Conservation (phyloP, 1,140 invertebrate genomes). For the Metaphire vulgaris region DNA sequence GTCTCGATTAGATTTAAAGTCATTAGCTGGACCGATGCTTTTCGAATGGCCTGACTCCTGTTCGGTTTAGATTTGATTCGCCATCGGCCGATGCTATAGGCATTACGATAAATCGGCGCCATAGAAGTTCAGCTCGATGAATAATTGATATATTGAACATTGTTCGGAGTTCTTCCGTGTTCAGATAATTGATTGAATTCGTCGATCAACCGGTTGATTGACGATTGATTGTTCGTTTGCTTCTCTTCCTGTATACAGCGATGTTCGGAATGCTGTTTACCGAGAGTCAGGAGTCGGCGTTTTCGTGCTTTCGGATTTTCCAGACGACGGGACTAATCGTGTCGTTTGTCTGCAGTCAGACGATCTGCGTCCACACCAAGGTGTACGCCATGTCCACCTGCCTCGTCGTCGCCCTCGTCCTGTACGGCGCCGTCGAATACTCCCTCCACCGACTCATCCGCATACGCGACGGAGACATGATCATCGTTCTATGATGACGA, state of each 20-base stretch:
- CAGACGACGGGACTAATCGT: slow-evolving; percentile 47
- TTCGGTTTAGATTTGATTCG: too few relatives aligned
- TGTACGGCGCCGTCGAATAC: slow-evolving; percentile 47
- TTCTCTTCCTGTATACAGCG: slow-evolving; percentile 37
- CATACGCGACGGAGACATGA: neutral
- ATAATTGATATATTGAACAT: too few relatives aligned
- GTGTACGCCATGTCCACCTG: slow-evolving; percentile 39
- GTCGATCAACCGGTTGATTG: too few relatives aligned
- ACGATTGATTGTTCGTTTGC: too few relatives aligned
- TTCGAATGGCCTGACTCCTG: too few relatives aligned
- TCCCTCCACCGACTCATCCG: slow-evolving; percentile 35
- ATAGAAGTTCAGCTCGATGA: too few relatives aligned
- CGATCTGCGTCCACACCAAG: slow-evolving; percentile 48
- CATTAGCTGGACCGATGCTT: too few relatives aligned
- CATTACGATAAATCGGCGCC: too few relatives aligned
- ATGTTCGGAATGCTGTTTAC: slow-evolving; percentile 47
- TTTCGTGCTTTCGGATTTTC: slow-evolving; percentile 48
- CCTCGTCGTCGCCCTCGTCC: slow-evolving; percentile 36
- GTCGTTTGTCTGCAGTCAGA: slow-evolving; percentile 49
- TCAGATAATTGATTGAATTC: too few relatives aligned
- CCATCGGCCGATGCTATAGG: too few relatives aligned
- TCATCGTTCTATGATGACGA: neutral
- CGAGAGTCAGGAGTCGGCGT: slow-evolving; percentile 47
- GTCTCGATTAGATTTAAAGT: too few relatives aligned
- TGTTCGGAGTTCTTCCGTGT: too few relatives aligned